phyloP scores from a whole-genome alignment of 2,888 invertebrate genomes.

The Himalopsyche kuldschensis region DNA sequence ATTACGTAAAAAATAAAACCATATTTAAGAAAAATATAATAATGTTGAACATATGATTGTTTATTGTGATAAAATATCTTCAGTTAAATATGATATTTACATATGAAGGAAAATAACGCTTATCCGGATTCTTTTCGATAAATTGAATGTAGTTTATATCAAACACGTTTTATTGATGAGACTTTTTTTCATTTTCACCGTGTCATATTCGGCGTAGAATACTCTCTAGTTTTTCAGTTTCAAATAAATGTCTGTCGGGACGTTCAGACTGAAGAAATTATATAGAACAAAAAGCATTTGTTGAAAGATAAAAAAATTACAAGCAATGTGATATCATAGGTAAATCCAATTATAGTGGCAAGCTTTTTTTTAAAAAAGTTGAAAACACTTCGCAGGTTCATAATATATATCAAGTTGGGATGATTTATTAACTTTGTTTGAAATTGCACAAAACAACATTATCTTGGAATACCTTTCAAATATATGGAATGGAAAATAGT shows the following conservation, averaged over 20 bases:
- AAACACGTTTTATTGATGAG: background rate
- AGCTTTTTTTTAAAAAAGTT: background rate
- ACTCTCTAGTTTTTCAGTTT: background rate
- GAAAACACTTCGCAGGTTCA: background rate
- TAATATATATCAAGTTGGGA: background rate
- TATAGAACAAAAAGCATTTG: background rate
- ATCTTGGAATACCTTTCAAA: background rate
- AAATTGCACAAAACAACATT: background rate
- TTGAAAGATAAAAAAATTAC: background rate
- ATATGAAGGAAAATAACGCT: no score
- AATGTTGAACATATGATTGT: no score
- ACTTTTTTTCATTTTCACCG: background rate
- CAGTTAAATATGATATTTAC: no score
- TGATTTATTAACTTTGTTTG: background rate
- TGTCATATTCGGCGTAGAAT: background rate
- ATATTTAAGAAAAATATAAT: no score
- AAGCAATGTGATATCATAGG: background rate
- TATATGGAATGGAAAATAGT: background rate
- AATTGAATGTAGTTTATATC: background rate
- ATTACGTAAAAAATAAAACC: no score
- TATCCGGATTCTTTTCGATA: no score
- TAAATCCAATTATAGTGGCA: background rate
- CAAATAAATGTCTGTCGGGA: background rate
- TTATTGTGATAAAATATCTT: no score
- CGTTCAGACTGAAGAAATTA: background rate